A percentile compares a stretch with the other conserved stretches of the same genome.
Conservation (phyloP, 2,113 vertebrate genomes). For the Antechinus flavipes region DNA sequence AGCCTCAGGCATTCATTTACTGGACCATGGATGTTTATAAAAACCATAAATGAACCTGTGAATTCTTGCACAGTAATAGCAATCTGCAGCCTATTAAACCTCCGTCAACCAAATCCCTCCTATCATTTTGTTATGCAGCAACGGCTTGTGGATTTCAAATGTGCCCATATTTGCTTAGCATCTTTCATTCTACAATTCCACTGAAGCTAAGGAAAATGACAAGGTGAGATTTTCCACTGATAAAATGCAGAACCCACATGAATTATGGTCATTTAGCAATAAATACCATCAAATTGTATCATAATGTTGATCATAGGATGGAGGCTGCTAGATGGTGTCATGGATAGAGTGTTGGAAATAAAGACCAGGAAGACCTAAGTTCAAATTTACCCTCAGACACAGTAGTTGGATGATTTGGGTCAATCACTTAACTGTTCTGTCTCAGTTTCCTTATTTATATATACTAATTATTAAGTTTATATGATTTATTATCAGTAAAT, state of each 20-base stretch:
- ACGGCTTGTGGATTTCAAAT: slow-evolving; percentile 46
- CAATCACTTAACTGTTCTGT: neutral
- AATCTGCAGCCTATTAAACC: slow-evolving; percentile 30
- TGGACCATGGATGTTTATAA: slow-evolving; percentile 14
- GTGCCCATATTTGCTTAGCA: slow-evolving; percentile 35
- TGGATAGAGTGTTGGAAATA: neutral
- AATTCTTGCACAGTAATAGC: slow-evolving; percentile 45
- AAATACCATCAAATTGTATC: slow-evolving; percentile 29
- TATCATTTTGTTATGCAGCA: slow-evolving; percentile 9
- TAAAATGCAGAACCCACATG: neutral
- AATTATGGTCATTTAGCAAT: neutral
- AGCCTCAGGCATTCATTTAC: slow-evolving; percentile 54
- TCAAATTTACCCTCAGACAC: neutral
- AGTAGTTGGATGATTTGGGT: neutral
- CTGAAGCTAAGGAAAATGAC: neutral
- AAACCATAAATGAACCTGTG: slow-evolving; percentile 55
- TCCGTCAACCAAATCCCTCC: slow-evolving; percentile 46
- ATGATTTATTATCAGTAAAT: too few species aligned
- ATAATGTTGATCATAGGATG: neutral
- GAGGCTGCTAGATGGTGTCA: neutral
- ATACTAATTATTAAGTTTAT: too few species aligned
- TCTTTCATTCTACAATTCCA: slow-evolving; percentile 28
- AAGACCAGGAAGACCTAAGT: neutral
- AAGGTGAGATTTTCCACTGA: neutral
- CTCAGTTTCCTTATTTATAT: neutral